phyloP scores from a whole-genome alignment of 1,140 invertebrate genomes.

The Drosophila nikananu region DNA sequence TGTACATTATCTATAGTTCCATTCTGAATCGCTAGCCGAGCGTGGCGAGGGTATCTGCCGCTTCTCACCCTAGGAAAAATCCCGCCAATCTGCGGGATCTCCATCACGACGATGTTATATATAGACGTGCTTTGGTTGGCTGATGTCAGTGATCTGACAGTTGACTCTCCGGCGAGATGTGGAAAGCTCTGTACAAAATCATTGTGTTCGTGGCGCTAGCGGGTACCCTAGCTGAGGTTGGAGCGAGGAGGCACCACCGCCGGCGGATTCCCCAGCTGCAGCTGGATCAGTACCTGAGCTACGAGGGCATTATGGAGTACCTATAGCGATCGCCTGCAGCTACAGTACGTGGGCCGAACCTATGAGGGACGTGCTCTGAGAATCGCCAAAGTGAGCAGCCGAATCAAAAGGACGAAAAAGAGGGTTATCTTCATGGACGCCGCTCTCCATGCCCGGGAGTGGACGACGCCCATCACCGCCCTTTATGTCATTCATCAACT shows the following conservation, averaged over 20 bases:
- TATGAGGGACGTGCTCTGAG: constrained; percentile 86
- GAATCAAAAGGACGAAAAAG: constrained; percentile 74
- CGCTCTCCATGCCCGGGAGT: constrained; percentile 88
- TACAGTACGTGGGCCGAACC: constrained; percentile 73
- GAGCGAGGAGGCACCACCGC: background rate
- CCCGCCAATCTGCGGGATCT: too few species aligned
- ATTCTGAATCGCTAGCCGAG: too few species aligned
- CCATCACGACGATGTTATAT: too few species aligned
- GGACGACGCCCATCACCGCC: constrained; percentile 87
- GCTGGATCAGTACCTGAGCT: constrained; percentile 40
- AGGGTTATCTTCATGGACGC: constrained; percentile 87
- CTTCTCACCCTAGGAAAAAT: too few species aligned
- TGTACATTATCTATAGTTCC: too few species aligned
- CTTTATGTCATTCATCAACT: constrained; percentile 88
- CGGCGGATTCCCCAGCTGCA: background rate
- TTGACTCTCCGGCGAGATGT: constrained; percentile 10
- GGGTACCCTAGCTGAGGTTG: background rate
- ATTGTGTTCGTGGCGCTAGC: background rate
- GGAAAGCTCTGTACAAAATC: constrained; percentile 25
- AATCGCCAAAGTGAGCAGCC: constrained; percentile 86
- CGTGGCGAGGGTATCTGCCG: too few species aligned
- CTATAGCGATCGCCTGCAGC: constrained; percentile 80
- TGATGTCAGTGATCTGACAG: too few species aligned
- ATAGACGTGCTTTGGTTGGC: too few species aligned
- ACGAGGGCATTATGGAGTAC: constrained; percentile 85